Percentiles rank a stretch among this genome's conserved stretches.
These are phyloP conservation scores for Atrina japonica DNA, from an alignment of 2,888 invertebrate genomes.

Conservation along the genomic window DNA sequence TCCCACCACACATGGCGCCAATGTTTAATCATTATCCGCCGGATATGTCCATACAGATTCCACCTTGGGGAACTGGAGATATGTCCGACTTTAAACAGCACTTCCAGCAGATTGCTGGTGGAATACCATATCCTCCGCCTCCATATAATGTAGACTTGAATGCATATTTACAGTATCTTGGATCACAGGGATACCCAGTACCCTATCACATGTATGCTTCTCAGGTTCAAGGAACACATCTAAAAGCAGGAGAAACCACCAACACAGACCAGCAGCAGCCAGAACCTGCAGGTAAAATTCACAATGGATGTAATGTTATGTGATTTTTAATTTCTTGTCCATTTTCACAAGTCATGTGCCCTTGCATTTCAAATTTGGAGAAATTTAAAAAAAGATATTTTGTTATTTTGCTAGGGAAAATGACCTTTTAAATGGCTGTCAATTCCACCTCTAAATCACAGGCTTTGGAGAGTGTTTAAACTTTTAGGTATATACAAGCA, in stretches of 20 bases:
- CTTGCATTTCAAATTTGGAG: no score
- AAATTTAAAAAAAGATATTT: no score
- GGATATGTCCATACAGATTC: slow-evolving; percentile 1
- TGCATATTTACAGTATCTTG: slow-evolving; percentile 37
- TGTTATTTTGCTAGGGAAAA: no score
- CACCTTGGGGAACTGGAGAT: slow-evolving; percentile 17
- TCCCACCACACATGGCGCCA: neutral
- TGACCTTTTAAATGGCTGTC: no score
- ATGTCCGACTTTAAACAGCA: slow-evolving; percentile 26
- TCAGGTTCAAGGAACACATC: neutral
- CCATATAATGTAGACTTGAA: slow-evolving; percentile 36
- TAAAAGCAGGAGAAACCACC: neutral
- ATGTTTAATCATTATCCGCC: slow-evolving; percentile 24
- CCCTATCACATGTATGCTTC: slow-evolving; percentile 27
- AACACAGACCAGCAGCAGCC: neutral
- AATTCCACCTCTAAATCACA: no score
- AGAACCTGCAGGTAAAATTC: slow-evolving; percentile 6
- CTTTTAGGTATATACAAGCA: no score
- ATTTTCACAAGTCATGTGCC: neutral
- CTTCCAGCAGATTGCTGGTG: slow-evolving; percentile 33
- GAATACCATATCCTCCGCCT: slow-evolving; percentile 45
- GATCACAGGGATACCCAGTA: slow-evolving; percentile 42
- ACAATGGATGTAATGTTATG: neutral
- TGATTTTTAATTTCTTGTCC: neutral
- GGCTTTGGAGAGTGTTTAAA: no score